phyloP scores from a whole-genome alignment of 2,113 vertebrate genomes.

The Myrmophylax atrothorax region DNA sequence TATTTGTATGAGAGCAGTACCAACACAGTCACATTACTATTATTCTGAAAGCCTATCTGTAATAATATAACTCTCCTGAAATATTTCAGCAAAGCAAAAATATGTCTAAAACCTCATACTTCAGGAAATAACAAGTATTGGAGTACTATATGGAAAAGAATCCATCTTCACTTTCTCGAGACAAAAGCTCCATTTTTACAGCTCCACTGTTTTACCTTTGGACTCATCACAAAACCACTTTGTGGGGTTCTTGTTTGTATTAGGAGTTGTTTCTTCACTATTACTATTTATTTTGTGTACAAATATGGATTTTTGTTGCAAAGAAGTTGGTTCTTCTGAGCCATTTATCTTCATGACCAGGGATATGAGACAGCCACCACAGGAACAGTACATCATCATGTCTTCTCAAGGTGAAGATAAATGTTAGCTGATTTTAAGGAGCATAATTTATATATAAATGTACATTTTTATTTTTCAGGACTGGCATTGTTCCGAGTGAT shows the following conservation, averaged over 20 bases:
- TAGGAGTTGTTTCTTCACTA: not conserved
- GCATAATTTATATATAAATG: not conserved
- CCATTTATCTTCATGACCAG: conserved; percentile 22
- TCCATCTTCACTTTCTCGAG: not conserved
- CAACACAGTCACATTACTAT: not conserved
- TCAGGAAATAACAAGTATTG: not conserved
- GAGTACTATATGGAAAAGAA: not conserved
- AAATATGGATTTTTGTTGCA: not conserved
- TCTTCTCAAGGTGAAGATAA: conserved; percentile 29
- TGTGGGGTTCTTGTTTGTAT: not conserved
- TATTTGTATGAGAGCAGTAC: not conserved
- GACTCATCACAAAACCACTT: not conserved
- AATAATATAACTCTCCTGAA: not conserved
- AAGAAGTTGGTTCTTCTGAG: conserved; percentile 5
- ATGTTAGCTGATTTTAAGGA: not conserved
- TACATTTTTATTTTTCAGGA: not conserved
- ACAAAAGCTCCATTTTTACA: not conserved
- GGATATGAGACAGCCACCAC: not conserved
- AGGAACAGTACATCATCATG: not conserved
- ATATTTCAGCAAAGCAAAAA: conserved; percentile 13
- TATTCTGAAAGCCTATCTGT: conserved; percentile 20
- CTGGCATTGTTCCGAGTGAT: not conserved
- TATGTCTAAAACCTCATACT: not conserved
- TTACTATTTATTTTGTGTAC: conserved; percentile 12
- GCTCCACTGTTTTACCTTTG: not conserved